These are phyloP conservation scores for Prionailurus bengalensis DNA, from an alignment of 2,113 vertebrate genomes.

Conservation along the genomic window DNA sequence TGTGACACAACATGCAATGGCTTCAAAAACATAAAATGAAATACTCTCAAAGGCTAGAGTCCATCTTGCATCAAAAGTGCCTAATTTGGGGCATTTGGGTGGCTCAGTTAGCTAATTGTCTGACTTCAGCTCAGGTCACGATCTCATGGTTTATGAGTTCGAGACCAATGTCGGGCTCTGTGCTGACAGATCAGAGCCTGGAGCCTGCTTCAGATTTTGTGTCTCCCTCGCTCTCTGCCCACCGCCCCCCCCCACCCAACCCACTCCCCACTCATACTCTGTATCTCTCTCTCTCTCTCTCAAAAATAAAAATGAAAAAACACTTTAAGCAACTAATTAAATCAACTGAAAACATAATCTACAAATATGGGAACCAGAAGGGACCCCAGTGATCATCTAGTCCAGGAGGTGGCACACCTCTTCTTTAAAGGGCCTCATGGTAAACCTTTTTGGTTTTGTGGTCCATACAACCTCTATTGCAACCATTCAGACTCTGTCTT, in stretches of 20 bases:
- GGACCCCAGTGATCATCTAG: not conserved
- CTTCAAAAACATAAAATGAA: not conserved
- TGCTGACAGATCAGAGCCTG: too few species aligned
- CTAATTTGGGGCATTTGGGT: not conserved
- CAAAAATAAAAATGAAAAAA: too few species aligned
- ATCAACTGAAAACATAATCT: slow-evolving; percentile 5
- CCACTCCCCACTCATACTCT: too few species aligned
- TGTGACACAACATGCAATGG: not conserved
- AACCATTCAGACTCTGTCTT: not conserved
- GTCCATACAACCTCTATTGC: not conserved
- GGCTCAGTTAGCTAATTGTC: too few species aligned
- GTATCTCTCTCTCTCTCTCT: too few species aligned
- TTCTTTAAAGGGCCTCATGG: not conserved
- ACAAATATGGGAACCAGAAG: slow-evolving; percentile 1
- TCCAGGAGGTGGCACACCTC: not conserved
- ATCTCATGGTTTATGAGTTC: too few species aligned
- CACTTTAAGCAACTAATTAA: not conserved
- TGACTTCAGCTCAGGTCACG: too few species aligned
- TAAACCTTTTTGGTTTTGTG: not conserved
- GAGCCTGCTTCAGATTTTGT: too few species aligned
- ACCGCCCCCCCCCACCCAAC: too few species aligned
- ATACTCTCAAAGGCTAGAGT: not conserved
- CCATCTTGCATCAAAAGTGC: not conserved
- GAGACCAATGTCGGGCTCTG: too few species aligned
- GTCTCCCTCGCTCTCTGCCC: too few species aligned